These are phyloP conservation scores for Uloborus diversus DNA, from an alignment of 1,140 invertebrate genomes.

Conservation along the genomic window DNA sequence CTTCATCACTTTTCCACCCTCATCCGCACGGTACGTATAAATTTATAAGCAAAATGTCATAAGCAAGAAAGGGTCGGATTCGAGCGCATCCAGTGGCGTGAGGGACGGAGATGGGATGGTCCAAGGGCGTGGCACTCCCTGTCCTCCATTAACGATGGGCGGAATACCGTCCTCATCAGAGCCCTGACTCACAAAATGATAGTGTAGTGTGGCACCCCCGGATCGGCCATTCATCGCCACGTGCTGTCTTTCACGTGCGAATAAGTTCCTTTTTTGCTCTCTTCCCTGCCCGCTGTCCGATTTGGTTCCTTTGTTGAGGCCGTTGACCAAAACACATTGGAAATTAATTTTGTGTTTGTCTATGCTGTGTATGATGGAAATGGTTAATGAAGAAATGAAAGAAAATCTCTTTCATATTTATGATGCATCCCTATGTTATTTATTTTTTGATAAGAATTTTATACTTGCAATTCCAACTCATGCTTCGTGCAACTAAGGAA, in stretches of 20 bases:
- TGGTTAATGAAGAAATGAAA: too few species aligned
- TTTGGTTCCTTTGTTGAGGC: too few species aligned
- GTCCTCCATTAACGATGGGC: constrained; percentile 42
- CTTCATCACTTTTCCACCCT: not conserved
- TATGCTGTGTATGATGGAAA: too few species aligned
- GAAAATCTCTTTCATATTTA: too few species aligned
- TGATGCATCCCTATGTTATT: too few species aligned
- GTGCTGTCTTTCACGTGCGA: constrained; percentile 29
- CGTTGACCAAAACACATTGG: too few species aligned
- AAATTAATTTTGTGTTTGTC: too few species aligned
- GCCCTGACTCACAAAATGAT: constrained; percentile 34
- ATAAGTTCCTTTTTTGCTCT: not conserved
- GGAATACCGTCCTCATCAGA: constrained; percentile 42
- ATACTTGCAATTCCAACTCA: too few species aligned
- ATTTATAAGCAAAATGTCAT: not conserved
- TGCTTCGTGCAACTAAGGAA: too few species aligned
- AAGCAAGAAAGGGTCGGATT: not conserved
- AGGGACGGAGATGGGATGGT: constrained; percentile 14
- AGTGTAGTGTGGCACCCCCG: not conserved
- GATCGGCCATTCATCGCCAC: constrained; percentile 21
- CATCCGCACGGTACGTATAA: not conserved
- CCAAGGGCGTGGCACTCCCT: constrained; percentile 44
- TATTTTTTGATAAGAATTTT: too few species aligned
- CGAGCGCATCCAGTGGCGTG: constrained; percentile 29
- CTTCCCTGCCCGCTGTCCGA: not conserved